phyloP scores from a whole-genome alignment of 2,888 invertebrate genomes.

The Dicyrtoma fusca region DNA sequence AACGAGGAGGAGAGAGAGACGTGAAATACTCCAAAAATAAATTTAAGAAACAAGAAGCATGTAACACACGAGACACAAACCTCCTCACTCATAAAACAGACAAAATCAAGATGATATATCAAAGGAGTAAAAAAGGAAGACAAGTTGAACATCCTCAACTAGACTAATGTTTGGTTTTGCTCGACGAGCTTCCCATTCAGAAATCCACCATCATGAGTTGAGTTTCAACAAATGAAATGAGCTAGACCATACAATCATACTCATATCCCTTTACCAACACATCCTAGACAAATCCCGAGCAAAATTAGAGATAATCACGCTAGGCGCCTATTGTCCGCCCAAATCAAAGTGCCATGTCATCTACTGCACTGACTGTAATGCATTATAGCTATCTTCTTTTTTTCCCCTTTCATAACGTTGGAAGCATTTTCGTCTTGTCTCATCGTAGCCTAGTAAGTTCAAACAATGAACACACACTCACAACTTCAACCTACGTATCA shows the following conservation, averaged over 20 bases:
- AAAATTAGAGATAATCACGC: conserved; percentile 55
- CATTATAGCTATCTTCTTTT: conserved; percentile 30
- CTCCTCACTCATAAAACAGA: background rate
- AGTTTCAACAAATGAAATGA: conserved; percentile 41
- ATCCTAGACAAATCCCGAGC: conserved; percentile 44
- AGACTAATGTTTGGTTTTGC: conserved; percentile 34
- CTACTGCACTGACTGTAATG: conserved; percentile 34
- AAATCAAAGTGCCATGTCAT: conserved; percentile 53
- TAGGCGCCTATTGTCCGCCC: conserved; percentile 49
- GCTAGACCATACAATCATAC: conserved; percentile 31
- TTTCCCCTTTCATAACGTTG: conserved; percentile 9
- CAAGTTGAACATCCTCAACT: conserved; percentile 15
- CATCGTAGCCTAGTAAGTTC: conserved; percentile 16
- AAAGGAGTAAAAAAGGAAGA: background rate
- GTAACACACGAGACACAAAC: conserved; percentile 3
- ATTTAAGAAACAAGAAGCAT: conserved; percentile 25
- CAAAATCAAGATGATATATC: conserved; percentile 16
- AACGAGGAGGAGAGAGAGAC: background rate
- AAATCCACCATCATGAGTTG: conserved; percentile 37
- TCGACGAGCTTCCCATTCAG: conserved; percentile 27
- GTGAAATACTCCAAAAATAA: conserved; percentile 28
- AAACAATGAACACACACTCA: too few species aligned
- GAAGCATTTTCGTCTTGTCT: conserved; percentile 30
- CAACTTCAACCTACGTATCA: too few species aligned
- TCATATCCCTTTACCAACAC: conserved; percentile 10